Evolutionary conservation across 2,113 vertebrate species (phyloP).

Genomic region (Meriones unguiculatus): DNA sequence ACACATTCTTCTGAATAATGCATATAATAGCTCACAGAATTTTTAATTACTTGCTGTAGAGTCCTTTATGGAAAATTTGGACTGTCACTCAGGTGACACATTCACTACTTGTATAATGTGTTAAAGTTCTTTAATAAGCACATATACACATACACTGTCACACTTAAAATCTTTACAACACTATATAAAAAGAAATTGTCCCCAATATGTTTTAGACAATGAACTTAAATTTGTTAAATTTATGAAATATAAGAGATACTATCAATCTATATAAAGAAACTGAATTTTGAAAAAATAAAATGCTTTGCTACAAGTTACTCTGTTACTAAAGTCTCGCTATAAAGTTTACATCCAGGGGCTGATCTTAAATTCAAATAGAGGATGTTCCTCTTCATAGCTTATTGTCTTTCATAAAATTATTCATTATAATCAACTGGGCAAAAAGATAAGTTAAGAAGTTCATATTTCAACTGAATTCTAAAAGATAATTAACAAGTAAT

Average conservation of each 20-base stretch:
- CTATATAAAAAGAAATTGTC: background rate
- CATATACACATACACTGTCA: background rate
- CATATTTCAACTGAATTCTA: background rate
- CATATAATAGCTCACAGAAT: background rate
- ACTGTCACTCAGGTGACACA: background rate
- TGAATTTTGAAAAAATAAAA: background rate
- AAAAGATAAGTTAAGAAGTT: background rate
- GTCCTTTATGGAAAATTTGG: background rate
- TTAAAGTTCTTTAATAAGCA: background rate
- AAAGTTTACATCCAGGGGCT: slow-evolving; percentile 8
- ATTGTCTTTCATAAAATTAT: slow-evolving; percentile 24
- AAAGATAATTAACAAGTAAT: background rate
- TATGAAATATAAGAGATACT: background rate
- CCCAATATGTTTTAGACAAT: background rate
- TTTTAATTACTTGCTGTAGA: background rate
- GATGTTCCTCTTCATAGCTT: background rate
- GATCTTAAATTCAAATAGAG: slow-evolving; percentile 28
- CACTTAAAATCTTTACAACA: background rate
- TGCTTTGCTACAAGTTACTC: background rate
- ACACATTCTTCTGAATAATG: background rate
- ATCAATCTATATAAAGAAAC: background rate
- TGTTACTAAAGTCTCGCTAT: background rate
- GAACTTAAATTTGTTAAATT: background rate
- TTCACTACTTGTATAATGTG: background rate
- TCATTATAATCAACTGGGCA: slow-evolving; percentile 15